These are phyloP conservation scores for Eueides isabella DNA, from an alignment of 1,140 invertebrate genomes.

Conservation along the genomic window DNA sequence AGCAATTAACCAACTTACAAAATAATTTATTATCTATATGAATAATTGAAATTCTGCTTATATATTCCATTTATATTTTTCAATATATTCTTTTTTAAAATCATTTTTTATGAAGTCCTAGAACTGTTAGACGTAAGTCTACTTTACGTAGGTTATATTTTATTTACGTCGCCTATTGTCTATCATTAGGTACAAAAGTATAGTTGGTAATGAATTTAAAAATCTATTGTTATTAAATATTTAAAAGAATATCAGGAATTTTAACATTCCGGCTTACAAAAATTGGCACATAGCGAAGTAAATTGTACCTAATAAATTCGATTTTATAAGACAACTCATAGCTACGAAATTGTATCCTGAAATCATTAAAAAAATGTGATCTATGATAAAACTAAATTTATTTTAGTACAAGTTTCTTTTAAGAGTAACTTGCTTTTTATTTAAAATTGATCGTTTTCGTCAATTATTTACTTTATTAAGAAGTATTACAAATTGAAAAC, in stretches of 20 bases:
- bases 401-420: background rate
- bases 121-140: conserved; percentile 22
- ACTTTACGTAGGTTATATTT: conserved; percentile 8
- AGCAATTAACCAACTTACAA: background rate
- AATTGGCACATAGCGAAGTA: background rate
- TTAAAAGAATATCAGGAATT: background rate
- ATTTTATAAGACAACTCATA: background rate
- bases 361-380: background rate
- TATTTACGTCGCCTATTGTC: background rate
- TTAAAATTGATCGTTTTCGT: background rate
- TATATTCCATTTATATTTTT: background rate
- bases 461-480: conserved; percentile 8
- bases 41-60: background rate
- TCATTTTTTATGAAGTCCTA: conserved; percentile 22
- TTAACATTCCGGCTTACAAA: background rate
- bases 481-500: conserved; percentile 18
- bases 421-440: background rate
- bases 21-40: background rate
- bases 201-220: too few species aligned
- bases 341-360: background rate
- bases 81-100: background rate
- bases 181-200: background rate
- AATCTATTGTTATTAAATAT: background rate
- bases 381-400: background rate
- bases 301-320: background rate